Percentiles rank a stretch among this genome's conserved stretches.
Conservation (phyloP, 2,113 vertebrate species). For the Actinemys pallida region DNA sequence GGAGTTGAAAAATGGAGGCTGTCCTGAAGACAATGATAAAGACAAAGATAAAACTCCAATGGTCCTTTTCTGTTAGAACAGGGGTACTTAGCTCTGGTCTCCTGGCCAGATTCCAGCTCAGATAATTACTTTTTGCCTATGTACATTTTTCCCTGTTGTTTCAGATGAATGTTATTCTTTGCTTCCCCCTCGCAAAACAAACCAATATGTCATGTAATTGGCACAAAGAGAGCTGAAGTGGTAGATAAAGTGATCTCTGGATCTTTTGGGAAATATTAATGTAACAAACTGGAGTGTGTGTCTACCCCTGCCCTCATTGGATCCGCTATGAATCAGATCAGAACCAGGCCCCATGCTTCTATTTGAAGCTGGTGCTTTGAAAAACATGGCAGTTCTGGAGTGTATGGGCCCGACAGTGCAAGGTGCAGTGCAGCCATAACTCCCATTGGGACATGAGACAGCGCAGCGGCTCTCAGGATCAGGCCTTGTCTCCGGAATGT, state of each 20-base stretch:
- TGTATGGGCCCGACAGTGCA: constrained; percentile 39
- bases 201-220: constrained; percentile 49
- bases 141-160: constrained; percentile 57
- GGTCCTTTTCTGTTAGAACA: not conserved
- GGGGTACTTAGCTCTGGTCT: not conserved
- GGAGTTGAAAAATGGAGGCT: constrained; percentile 3
- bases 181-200: constrained; percentile 52
- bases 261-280: constrained; percentile 30
- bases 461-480: constrained; percentile 13
- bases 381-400: not conserved
- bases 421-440: not conserved
- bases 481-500: not conserved
- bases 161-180: constrained; percentile 48
- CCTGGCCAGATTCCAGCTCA: constrained; percentile 10
- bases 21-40: not conserved
- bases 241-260: not conserved
- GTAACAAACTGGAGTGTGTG: constrained; percentile 22
- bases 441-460: not conserved
- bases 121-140: constrained; percentile 37
- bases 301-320: constrained; percentile 26
- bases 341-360: constrained; percentile 1
- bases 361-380: constrained; percentile 62
- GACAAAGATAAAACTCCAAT: not conserved
- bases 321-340: not conserved
- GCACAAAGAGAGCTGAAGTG: constrained; percentile 42